These are phyloP conservation scores for Zhuqinia jingwanae DNA, from an alignment of 2,888 invertebrate genomes.

Conservation along the genomic window DNA sequence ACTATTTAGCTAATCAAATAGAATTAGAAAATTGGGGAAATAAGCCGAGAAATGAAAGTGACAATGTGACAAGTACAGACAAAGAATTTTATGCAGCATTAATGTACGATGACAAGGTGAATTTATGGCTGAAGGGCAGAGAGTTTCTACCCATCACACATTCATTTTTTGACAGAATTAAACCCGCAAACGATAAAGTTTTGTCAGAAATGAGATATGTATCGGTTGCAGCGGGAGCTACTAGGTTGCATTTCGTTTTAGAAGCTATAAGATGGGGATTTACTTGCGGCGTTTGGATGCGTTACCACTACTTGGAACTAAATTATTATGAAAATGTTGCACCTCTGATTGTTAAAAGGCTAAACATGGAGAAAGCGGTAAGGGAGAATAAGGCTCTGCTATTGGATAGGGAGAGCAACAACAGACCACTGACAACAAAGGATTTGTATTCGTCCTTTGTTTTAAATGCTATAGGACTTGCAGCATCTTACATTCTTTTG, in stretches of 20 bases:
- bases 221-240: slow-evolving; percentile 45
- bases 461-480: not conserved
- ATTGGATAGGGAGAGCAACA: not conserved
- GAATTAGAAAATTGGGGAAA: not conserved
- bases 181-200: slow-evolving; percentile 21
- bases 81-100: slow-evolving; percentile 24
- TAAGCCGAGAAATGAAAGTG: not conserved
- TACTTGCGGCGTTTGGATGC: slow-evolving; percentile 53
- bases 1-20: slow-evolving; percentile 3
- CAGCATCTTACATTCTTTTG: not conserved
- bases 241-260: slow-evolving; percentile 53
- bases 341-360: slow-evolving; percentile 29
- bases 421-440: not conserved
- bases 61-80: not conserved
- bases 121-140: slow-evolving; percentile 55
- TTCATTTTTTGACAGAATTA: slow-evolving; percentile 19
- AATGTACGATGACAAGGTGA: slow-evolving; percentile 49
- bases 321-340: slow-evolving; percentile 58
- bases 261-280: slow-evolving; percentile 42
- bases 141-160: not conserved
- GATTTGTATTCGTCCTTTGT: slow-evolving; percentile 38
- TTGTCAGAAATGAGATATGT: slow-evolving; percentile 50
- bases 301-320: slow-evolving; percentile 44
- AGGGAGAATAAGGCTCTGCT: not conserved
- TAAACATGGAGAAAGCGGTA: not conserved